Base-by-base conservation (phyloP, 2,888 invertebrate genomes). In the Augochlorella aurata region DNA sequence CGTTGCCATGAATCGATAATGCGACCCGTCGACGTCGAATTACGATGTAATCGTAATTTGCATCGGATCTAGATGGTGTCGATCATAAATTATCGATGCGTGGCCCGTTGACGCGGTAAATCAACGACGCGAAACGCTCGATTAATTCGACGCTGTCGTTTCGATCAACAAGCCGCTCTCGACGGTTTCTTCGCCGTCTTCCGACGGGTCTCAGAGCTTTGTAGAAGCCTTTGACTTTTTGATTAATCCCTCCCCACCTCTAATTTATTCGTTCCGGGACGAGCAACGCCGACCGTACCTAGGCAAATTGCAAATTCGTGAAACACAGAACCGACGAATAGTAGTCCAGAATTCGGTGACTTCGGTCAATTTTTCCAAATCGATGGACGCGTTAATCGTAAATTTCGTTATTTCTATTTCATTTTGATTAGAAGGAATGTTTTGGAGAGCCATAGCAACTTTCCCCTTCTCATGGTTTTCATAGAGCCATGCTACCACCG, bases 61-160 rank as follows among this genome's bases (percentile, higher is more conserved):
- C 70, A 70, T 70, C 54, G 54, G 44, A 70, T 70, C 70, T 58
- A 54, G 70, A 54, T 70, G 70, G 38, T 54, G 70, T 54, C 63
- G 68, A 50, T 66, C 65, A 66, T 66, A 74, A 74, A 74, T 74
- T 66, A 66, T 66, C 58, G 38, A 52, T 74, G 44, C 66, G 50
- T 21, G 21, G 47, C 29, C 18, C 21, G 49, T 74, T 72, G 63
- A 72, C 61, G 61, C 72, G 16, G 45, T 61, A 61, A 45, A 72
- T 29, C 54, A 16, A 18, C 21, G 72, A 44, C 29, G 47, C 45
- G 54, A 61, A 47, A 49, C 72, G 72, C 24, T 63, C 61, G 72
- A 47, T 12, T 44, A 49, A 72, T 72, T 70, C 70, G 54, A 58
- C 24, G 44, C 38, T 58, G 70, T 70, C 45, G 45, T 54, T 38